Evolutionary conservation across 2,888 invertebrate genomes (phyloP).

Genomic region (Malthinus flaveolus): DNA sequence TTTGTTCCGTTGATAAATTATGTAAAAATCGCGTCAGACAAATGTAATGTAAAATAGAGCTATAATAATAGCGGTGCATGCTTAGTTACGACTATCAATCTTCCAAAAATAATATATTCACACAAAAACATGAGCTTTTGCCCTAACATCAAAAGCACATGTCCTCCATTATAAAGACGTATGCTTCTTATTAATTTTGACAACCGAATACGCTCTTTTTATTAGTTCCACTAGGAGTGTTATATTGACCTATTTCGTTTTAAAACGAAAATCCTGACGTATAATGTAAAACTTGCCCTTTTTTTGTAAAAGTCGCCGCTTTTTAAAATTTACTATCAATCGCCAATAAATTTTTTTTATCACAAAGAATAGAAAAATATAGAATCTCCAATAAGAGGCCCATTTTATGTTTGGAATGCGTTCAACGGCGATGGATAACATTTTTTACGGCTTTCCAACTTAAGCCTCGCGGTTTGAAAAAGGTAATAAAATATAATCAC

Average conservation of each 20-base stretch:
- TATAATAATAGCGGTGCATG: slow-evolving; percentile 34
- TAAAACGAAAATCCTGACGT: too few relatives aligned
- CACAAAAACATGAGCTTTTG: slow-evolving; percentile 35
- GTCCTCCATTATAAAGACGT: slow-evolving; percentile 32
- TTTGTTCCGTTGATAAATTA: slow-evolving; percentile 27
- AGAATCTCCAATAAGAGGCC: too few relatives aligned
- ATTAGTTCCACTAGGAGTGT: slow-evolving; percentile 8
- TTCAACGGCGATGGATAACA: background rate
- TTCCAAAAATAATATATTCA: slow-evolving; percentile 42
- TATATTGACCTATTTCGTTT: too few relatives aligned
- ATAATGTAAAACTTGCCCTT: too few relatives aligned
- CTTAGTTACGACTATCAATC: slow-evolving; percentile 43
- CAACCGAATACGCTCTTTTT: slow-evolving; percentile 16
- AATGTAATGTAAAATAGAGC: slow-evolving; percentile 26
- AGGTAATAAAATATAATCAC: background rate
- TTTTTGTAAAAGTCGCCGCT: too few relatives aligned
- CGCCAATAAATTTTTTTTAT: too few relatives aligned
- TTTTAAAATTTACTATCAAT: too few relatives aligned
- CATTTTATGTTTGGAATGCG: too few relatives aligned
- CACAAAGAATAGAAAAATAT: too few relatives aligned
- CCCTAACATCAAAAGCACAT: slow-evolving; percentile 33
- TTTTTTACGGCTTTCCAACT: slow-evolving; percentile 1
- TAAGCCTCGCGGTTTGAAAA: too few relatives aligned
- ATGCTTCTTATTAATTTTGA: slow-evolving; percentile 30
- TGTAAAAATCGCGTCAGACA: slow-evolving; percentile 21